Evolutionary conservation across 2,113 vertebrate genomes (phyloP), one percentile per base, ranked within the genome.

Genomic region (Etia nguti): DNA sequence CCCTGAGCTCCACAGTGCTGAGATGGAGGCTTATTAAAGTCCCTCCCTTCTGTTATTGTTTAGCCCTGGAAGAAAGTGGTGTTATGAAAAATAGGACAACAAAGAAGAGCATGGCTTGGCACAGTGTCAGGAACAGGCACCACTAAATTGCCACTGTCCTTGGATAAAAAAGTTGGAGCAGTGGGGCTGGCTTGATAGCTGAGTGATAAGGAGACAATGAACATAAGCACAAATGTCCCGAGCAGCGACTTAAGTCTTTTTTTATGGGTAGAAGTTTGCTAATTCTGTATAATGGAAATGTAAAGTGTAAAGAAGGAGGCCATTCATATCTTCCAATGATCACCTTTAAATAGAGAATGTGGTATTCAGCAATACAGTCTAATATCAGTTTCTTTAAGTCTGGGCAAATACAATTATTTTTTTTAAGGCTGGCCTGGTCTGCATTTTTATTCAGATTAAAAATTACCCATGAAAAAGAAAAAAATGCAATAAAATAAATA

Each of bases 11-110:
- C 91, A 89, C 55, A 8, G 82, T 54, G 88, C 86, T 60, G 88
- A 88, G 91, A 91, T 82, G 88, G 84, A 89, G 89, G 90, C 94
- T 95, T 95, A 96, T 95, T 95, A 94, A 94, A 95, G 94, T 85
- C 91, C 87, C 91, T 90, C 90, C 87, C 89, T 85, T 89, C 88
- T 93, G 87, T 94, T 95, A 92, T 95, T 95, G 92, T 95, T 94
- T 92, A 93, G 92, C 90, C 93, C 91, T 80, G 86, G 86, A 95
- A 94, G 92, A 92, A 93, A 92, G 92, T 93, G 79, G 86, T 84
- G 84, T 95, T 94, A 94, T 93, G 92, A 94, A 94, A 94, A 95
- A 95, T 91, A 94, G 88, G 89, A 92, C 87, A 80, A 95, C 82
- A 92, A 85, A 89, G 85, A 87, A 80, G 85, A 88, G 84, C 82